phyloP scores from a whole-genome alignment of 2,888 invertebrate species.

The Eueremaeus valkanovi region DNA sequence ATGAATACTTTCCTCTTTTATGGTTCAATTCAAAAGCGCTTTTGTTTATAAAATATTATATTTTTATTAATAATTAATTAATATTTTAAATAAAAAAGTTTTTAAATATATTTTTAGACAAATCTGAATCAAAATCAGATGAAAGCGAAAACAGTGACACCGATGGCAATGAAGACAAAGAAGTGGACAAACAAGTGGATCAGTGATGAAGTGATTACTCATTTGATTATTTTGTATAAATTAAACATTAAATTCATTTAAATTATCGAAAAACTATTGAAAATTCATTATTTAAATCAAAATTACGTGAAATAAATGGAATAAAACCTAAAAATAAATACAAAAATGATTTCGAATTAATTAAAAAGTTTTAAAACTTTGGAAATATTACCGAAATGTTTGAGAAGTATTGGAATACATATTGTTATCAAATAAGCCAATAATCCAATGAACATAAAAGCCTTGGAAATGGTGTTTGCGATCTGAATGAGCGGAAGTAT shows the following conservation, averaged over 20 bases:
- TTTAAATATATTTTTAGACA: no score
- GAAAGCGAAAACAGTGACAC: neutral
- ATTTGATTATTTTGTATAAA: neutral
- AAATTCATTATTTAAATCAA: neutral
- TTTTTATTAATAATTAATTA: neutral
- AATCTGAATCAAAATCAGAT: neutral
- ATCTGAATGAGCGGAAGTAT: neutral
- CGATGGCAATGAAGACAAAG: neutral
- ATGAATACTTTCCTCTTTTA: no score
- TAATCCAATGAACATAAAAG: neutral
- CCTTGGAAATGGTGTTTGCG: conserved; percentile 6
- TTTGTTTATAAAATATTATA: neutral
- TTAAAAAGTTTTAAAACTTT: conserved; percentile 3
- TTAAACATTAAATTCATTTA: neutral
- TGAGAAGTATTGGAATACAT: conserved; percentile 4
- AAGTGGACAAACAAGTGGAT: neutral
- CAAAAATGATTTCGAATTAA: neutral
- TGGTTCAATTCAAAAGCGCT: neutral
- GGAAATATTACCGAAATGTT: neutral
- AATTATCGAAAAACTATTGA: neutral
- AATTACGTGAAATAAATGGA: neutral
- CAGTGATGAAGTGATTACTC: neutral
- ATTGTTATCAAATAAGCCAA: neutral
- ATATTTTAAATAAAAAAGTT: neutral
- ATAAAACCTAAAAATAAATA: conserved; percentile 10